A percentile compares a stretch with the other conserved stretches of the same genome.
Conservation (phyloP, 1,140 invertebrate species). For the Lysiphlebus fabarum region DNA sequence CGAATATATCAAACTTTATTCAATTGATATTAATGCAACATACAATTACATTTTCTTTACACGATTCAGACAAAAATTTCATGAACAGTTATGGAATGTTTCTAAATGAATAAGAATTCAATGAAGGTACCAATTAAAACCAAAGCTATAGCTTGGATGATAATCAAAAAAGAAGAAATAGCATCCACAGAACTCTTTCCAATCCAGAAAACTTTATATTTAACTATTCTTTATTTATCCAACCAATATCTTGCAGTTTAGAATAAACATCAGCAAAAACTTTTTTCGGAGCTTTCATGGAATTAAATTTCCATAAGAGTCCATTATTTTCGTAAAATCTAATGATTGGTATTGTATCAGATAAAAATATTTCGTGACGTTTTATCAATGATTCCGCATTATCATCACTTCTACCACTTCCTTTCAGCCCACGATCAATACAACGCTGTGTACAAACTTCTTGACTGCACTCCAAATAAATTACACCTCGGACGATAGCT, state of each 20-base stretch:
- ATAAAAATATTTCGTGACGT: conserved; percentile 85
- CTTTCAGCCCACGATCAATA: conserved; percentile 77
- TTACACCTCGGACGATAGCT: conserved; percentile 80
- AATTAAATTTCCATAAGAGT: conserved; percentile 78
- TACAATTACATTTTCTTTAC: too few species aligned
- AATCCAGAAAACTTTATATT: too few species aligned
- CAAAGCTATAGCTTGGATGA: too few species aligned
- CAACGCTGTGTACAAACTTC: conserved; percentile 83
- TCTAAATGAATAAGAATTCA: too few species aligned
- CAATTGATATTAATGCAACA: too few species aligned
- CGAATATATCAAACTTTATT: too few species aligned
- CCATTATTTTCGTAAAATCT: conserved; percentile 73
- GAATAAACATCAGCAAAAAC: conserved; percentile 66
- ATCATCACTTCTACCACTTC: conserved; percentile 92
- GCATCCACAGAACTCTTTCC: too few species aligned
- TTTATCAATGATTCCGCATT: conserved; percentile 89
- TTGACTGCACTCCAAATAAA: conserved; percentile 89
- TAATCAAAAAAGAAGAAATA: too few species aligned
- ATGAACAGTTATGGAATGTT: too few species aligned
- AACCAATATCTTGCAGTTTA: conserved; percentile 50
- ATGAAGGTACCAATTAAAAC: too few species aligned
- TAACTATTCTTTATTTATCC: conserved; percentile 30
- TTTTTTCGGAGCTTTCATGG: conserved; percentile 63
- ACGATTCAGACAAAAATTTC: too few species aligned
- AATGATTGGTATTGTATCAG: conserved; percentile 92